Conservation (phyloP, 2,888 invertebrate genomes). For the Watsonalla binaria region DNA sequence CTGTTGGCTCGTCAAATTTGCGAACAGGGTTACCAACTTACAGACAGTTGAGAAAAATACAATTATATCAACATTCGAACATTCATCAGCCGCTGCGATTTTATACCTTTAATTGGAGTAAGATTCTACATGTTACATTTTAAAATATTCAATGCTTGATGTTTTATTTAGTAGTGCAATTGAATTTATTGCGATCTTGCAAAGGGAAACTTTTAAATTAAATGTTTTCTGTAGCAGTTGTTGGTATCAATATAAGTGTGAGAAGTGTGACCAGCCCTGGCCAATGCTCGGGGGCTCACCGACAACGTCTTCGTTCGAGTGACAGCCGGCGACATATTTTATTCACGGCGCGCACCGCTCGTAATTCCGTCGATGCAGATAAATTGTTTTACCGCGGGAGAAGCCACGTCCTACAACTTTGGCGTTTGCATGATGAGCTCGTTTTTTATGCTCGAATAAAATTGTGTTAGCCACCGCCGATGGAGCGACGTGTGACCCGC, state of each 20-base stretch:
- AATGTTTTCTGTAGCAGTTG: too few species aligned
- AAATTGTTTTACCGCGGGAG: constrained; percentile 77
- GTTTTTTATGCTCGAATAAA: constrained; percentile 77
- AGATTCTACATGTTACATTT: too few species aligned
- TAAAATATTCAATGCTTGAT: too few species aligned
- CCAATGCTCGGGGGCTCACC: constrained; percentile 26
- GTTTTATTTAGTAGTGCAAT: too few species aligned
- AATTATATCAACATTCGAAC: too few species aligned
- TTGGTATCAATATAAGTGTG: background rate
- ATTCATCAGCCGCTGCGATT: too few species aligned
- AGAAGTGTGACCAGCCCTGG: constrained; percentile 35
- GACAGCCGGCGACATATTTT: constrained; percentile 77
- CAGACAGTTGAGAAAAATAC: too few species aligned
- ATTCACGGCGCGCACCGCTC: constrained; percentile 72
- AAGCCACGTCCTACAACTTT: constrained; percentile 69
- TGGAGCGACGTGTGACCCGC: constrained; percentile 63
- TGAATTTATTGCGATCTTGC: too few species aligned
- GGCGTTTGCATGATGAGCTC: constrained; percentile 78
- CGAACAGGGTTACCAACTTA: constrained; percentile 46
- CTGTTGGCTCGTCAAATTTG: constrained; percentile 60
- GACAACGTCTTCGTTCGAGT: constrained; percentile 59
- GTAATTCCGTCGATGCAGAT: constrained; percentile 78
- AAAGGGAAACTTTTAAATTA: too few species aligned
- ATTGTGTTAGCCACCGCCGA: constrained; percentile 71
- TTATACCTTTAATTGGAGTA: too few species aligned